These are phyloP conservation scores for Hippocampus guttulatus DNA, from an alignment of 2,113 vertebrate genomes.

Conservation along the genomic window DNA sequence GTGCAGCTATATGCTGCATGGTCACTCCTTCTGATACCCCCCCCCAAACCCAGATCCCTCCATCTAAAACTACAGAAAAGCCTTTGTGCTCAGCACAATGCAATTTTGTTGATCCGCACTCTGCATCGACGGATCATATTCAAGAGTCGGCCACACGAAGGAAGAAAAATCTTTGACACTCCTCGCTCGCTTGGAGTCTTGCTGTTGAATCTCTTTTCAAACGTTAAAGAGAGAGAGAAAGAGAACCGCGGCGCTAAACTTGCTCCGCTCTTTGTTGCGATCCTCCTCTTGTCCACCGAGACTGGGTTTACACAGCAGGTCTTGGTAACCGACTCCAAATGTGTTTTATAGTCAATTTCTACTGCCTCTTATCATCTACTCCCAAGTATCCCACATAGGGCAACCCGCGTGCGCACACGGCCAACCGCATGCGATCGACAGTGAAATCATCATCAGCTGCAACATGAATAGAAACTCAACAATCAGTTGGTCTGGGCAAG, in stretches of 20 bases:
- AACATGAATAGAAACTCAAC: too few species aligned
- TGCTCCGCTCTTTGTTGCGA: neutral
- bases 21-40: conserved; percentile 11
- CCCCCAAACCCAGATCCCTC: neutral
- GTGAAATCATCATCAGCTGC: too few species aligned
- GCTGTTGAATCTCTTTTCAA: neutral
- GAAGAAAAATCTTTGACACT: neutral
- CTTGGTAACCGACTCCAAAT: neutral
- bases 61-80: conserved; percentile 15
- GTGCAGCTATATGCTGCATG: conserved; percentile 50
- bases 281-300: neutral
- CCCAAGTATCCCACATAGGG: too few species aligned
- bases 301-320: neutral
- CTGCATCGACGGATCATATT: conserved; percentile 1
- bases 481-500: too few species aligned
- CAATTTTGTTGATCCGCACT: conserved; percentile 15
- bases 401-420: too few species aligned
- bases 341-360: neutral
- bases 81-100: conserved; percentile 17
- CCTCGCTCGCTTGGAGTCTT: neutral
- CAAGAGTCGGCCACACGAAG: conserved; percentile 1
- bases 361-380: neutral
- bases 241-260: neutral
- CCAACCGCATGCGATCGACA: too few species aligned
- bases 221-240: neutral